A percentile compares a stretch with the other conserved stretches of the same genome.
phyloP scores from a whole-genome alignment of 2,888 invertebrate species.

The Dasysyrphus albostriatus region DNA sequence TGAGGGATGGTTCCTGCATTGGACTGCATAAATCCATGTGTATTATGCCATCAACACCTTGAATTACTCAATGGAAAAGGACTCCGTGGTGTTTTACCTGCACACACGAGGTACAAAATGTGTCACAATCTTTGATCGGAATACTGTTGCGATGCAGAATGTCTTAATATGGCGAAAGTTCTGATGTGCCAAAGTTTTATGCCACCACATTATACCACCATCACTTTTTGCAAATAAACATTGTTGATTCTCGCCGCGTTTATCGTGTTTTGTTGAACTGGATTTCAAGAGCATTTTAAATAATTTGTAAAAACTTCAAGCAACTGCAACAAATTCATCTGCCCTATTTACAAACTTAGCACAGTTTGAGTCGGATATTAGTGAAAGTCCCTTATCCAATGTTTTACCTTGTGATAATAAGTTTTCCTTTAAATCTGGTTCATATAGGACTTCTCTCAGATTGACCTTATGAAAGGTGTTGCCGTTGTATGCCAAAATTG shows the following conservation, averaged over 20 bases:
- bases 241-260: neutral
- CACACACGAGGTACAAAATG: slow-evolving; percentile 31
- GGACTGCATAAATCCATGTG: slow-evolving; percentile 33
- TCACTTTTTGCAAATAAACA: slow-evolving; percentile 4
- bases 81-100: slow-evolving; percentile 32
- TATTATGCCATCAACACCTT: slow-evolving; percentile 5
- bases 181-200: slow-evolving; percentile 29
- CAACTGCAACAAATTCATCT: slow-evolving; percentile 16
- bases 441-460: neutral
- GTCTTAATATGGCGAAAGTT: slow-evolving; percentile 16
- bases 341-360: neutral
- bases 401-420: slow-evolving; percentile 18
- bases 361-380: neutral
- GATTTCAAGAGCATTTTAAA: neutral
- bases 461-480: neutral
- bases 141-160: neutral
- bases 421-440: slow-evolving; percentile 4
- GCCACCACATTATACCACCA: slow-evolving; percentile 12
- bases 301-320: neutral
- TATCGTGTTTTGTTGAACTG: neutral
- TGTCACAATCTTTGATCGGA: neutral
- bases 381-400: neutral
- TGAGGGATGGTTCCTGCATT: slow-evolving; percentile 37
- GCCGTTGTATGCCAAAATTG: neutral
- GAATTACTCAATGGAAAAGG: slow-evolving; percentile 18